Base-by-base conservation (phyloP, 2,113 vertebrate genomes). In the Erinaceus europaeus region DNA sequence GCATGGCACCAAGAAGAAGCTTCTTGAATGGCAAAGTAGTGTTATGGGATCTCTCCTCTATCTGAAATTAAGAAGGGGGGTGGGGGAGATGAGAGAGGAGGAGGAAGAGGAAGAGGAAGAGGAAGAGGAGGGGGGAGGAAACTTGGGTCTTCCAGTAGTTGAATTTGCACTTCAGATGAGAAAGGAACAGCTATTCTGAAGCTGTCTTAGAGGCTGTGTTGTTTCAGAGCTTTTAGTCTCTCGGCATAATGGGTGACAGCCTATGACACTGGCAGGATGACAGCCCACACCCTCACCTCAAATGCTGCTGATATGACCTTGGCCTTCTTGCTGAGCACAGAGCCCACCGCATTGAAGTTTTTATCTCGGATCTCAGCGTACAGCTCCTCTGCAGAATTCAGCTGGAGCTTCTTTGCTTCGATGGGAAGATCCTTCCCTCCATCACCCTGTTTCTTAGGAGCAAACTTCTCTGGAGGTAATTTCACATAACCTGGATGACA, bases 281-380 rank as follows among this genome's bases (percentile, higher is more conserved):
- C 10, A 32, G 4, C 59, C 27, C n/a, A 5, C 3, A 17, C 53
- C 23, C 93, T 86, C 93, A 99, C 99, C 98, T 99, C 99, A 91
- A 99, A 99, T 1, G 99, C 99, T 1, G 99, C 99, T 0, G 99
- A 99, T 95, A 99, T 99, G 62, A 99, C 98, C 96, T 99, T 99
- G 50, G 99, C 99, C 89, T 99, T 99, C 96, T 99, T 99, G 97
- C 99, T 99, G 65, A 99, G 98, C 21, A 99, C 99, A 0, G 98
- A 98, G 27, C 99, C 99, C 50, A 99, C 99, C 0, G 99, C 99
- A 0, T 99, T 99, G 96, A 99, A 99, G 93, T 99, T 99, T 95
- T 99, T 99, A 96, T 99, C 99, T 4, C 99, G 97, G 93, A 99
- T 99, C 97, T 99, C 99, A 0, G 99, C 99, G 0, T 99, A 99